These are phyloP conservation scores for Cyanocitta stelleri DNA, from an alignment of 2,113 vertebrate genomes.

Conservation along the genomic window DNA sequence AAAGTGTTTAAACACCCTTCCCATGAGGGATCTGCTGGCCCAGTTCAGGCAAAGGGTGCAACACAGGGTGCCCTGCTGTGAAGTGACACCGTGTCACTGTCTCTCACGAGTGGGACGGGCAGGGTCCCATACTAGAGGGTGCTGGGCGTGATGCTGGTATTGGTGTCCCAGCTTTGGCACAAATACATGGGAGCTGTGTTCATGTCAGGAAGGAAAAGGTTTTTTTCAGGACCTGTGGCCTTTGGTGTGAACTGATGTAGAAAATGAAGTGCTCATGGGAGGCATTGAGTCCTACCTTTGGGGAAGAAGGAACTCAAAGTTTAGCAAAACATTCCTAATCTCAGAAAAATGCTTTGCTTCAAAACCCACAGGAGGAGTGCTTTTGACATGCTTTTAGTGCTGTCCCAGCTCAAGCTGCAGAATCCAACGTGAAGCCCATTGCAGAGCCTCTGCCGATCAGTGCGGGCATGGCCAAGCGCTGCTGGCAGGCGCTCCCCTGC, in stretches of 20 bases:
- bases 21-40: background rate
- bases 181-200: background rate
- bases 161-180: background rate
- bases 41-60: background rate
- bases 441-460: slow-evolving; percentile 9
- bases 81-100: background rate
- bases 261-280: background rate
- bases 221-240: background rate
- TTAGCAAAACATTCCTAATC: slow-evolving; percentile 4
- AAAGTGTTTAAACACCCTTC: background rate
- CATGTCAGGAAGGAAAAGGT: background rate
- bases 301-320: background rate
- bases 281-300: background rate
- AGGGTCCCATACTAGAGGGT: background rate
- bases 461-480: slow-evolving; percentile 60
- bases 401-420: background rate
- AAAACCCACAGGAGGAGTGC: background rate
- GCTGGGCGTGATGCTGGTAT: background rate
- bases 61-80: background rate
- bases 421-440: slow-evolving; percentile 11
- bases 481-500: slow-evolving; percentile 60
- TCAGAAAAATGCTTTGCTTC: slow-evolving; percentile 12
- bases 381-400: background rate
- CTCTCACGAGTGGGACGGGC: background rate
- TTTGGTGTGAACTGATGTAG: background rate